Conservation (phyloP, 2,113 vertebrate species). For the Rhinolophus sinicus region DNA sequence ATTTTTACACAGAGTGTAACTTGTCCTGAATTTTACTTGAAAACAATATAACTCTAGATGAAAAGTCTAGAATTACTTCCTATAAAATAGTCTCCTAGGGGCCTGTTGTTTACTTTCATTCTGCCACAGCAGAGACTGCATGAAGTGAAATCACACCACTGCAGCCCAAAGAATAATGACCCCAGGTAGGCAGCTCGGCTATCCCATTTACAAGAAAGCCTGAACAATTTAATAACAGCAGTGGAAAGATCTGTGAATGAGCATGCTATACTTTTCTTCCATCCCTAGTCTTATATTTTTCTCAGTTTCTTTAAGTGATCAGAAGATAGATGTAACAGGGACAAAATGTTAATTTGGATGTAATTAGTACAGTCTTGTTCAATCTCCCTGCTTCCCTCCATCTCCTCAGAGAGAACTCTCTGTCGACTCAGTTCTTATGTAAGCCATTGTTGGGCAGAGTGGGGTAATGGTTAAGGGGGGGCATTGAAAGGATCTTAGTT, state of each 20-base stretch:
- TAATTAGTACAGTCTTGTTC: background rate
- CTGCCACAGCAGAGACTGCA: conserved; percentile 47
- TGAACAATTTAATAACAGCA: conserved; percentile 27
- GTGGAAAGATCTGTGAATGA: conserved; percentile 1
- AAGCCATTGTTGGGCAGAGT: background rate
- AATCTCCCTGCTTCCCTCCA: background rate
- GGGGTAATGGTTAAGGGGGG: background rate
- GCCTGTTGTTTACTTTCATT: conserved; percentile 66
- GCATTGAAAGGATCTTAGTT: background rate
- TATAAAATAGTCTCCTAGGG: conserved; percentile 15
- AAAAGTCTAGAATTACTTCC: conserved; percentile 49
- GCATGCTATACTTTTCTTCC: background rate
- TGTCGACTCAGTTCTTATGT: background rate
- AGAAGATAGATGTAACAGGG: background rate
- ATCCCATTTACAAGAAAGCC: conserved; percentile 41
- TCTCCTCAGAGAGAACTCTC: background rate
- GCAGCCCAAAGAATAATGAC: conserved; percentile 42
- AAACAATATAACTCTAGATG: conserved; percentile 5
- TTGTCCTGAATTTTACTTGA: conserved; percentile 39
- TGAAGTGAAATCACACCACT: conserved; percentile 45
- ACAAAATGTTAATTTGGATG: conserved; percentile 38
- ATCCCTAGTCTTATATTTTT: background rate
- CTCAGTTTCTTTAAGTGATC: conserved; percentile 33
- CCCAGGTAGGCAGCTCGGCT: background rate
- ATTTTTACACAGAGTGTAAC: conserved; percentile 19